Base-by-base conservation (phyloP, 2,888 invertebrate genomes). In the Neoaliturus tenellus region DNA sequence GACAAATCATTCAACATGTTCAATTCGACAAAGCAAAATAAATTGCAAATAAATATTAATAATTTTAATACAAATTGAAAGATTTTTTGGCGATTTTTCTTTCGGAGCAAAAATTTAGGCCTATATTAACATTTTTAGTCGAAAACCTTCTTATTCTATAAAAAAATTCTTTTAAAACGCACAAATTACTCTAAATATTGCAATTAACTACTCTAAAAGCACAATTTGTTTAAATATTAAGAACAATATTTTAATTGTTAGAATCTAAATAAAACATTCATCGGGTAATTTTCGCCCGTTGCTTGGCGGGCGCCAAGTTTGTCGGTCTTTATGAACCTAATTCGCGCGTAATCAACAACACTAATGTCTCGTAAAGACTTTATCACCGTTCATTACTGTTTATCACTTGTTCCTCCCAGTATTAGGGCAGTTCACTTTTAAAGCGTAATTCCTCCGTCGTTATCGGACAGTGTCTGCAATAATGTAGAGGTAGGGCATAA, bases 381-480 rank as follows among this genome's bases (percentile, higher is more conserved):
- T 31, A 62, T 62, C 62, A 62, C 62, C 14, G 62, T 62, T 62
- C 62, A 62, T 62, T 62, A 62, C 28, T 12, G 12, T 5, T 62
- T 62, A 62, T 31, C 28, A 31, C 62, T 28, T 62, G 55, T 55
- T 55, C 31, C 31, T 28, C 20, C 28, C 28, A 12, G 12, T 62
- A 62, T 62, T 62, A 31, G 25, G 62, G 31, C 62, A 1, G 28
- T 51, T 28, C 17, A 62, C 62, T 62, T 62, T 62, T n/a, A 55
- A 28, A 28, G 28, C 62, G 28, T 28, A 31, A 62, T 28, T 28
- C 28, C 0, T 62, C 4, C 17, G 62, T 8, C 28, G 31, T 31
- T 62, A 28, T 28, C 39, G 12, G 6, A 39, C 39, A 39, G 39
- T 39, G 39, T 39, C 6, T 39, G 12, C 39, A 8, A 39, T 39